phyloP scores from a whole-genome alignment of 2,113 vertebrate genomes.

The Menura novaehollandiae region DNA sequence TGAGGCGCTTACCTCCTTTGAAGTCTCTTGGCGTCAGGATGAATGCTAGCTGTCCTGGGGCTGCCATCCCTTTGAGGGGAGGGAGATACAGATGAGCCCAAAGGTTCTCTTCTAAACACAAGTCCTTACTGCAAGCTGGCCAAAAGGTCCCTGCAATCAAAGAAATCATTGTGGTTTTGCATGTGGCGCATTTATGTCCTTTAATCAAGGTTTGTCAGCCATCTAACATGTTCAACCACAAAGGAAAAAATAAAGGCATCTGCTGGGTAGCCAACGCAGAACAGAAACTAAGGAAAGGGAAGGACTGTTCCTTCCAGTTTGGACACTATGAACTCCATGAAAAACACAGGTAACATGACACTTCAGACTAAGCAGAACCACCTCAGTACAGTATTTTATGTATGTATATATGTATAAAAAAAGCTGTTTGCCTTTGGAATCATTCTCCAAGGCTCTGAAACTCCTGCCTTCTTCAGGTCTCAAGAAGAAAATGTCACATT shows the following conservation, averaged over 20 bases:
- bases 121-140: constrained; percentile 64
- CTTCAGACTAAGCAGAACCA: neutral
- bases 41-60: constrained; percentile 61
- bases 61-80: constrained; percentile 68
- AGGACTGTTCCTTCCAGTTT: neutral
- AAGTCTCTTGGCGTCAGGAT: constrained; percentile 51
- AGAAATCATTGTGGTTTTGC: constrained; percentile 68
- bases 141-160: constrained; percentile 70
- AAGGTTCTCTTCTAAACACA: constrained; percentile 72
- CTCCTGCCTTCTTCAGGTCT: neutral
- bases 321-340: neutral
- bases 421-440: neutral
- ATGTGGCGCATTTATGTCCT: constrained; percentile 43
- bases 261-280: neutral
- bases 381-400: neutral
- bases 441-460: neutral
- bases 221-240: constrained; percentile 44
- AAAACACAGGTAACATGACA: neutral
- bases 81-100: constrained; percentile 60
- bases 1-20: constrained; percentile 65
- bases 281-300: neutral
- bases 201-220: constrained; percentile 47
- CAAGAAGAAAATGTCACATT: neutral
- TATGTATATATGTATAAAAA: neutral
- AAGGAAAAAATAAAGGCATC: neutral